A percentile compares a stretch with the other conserved stretches of the same genome.
Conservation (phyloP, 2,888 invertebrate species). For the Lamproptera curius region DNA sequence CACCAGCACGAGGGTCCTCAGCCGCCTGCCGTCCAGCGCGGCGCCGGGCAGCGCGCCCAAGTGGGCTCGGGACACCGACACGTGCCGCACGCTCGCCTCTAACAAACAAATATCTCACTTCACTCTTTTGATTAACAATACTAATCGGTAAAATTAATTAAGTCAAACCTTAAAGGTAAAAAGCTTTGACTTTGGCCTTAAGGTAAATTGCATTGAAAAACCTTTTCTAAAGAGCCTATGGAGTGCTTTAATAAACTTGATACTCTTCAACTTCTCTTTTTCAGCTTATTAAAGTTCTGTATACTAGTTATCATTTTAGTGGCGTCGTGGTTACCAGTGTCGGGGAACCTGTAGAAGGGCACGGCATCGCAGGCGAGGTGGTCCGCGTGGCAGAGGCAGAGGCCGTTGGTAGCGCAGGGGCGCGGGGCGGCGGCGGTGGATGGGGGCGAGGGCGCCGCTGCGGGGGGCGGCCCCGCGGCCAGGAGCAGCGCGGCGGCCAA, state of each 20-base stretch:
- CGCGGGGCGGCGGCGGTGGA: slow-evolving; percentile 26
- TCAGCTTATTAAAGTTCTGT: no score
- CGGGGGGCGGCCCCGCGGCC: slow-evolving; percentile 19
- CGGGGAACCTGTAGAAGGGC: slow-evolving; percentile 53
- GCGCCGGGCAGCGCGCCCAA: slow-evolving; percentile 84
- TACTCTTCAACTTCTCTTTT: no score
- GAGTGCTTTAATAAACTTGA: no score
- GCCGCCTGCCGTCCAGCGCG: slow-evolving; percentile 83
- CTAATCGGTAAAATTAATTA: no score
- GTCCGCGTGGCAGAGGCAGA: slow-evolving; percentile 49
- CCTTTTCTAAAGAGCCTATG: no score
- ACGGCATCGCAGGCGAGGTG: slow-evolving; percentile 50
- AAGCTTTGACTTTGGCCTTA: no score
- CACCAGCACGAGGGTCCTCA: slow-evolving; percentile 87
- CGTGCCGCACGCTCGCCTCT: slow-evolving; percentile 78
- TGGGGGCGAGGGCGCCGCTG: slow-evolving; percentile 18
- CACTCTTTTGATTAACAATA: no score
- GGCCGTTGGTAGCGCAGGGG: slow-evolving; percentile 38
- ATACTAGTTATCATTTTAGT: no score
- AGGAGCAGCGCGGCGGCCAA: slow-evolving; percentile 23
- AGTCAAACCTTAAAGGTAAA: no score
- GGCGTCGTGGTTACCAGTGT: slow-evolving; percentile 34
- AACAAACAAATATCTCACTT: no score
- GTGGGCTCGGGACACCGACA: slow-evolving; percentile 80
- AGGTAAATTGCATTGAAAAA: no score